Conservation (phyloP, 2,797 vertebrate species). For the Crenuchus spilurus region DNA sequence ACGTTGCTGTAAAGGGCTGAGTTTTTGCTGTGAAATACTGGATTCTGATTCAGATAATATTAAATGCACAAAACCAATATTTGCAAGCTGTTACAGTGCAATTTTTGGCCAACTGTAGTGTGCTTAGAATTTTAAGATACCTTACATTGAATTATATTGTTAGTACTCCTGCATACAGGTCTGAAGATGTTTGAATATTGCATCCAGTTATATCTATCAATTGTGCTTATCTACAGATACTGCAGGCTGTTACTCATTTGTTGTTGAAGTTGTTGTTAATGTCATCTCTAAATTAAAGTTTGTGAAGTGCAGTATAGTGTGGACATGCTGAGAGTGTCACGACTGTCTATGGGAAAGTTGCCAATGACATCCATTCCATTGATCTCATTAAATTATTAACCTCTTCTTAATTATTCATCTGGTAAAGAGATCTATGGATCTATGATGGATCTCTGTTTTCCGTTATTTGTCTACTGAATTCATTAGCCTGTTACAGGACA, state of each 20-base stretch:
- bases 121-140: not conserved
- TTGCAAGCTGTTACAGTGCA: too few species aligned
- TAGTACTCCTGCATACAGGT: not conserved
- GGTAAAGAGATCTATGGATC: slow-evolving; percentile 78
- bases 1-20: too few species aligned
- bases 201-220: not conserved
- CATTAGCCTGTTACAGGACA: slow-evolving; percentile 16
- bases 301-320: not conserved
- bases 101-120: not conserved
- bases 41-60: not conserved
- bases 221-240: not conserved
- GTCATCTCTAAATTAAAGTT: not conserved
- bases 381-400: slow-evolving; percentile 72
- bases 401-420: slow-evolving; percentile 72
- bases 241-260: not conserved
- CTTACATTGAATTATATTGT: not conserved
- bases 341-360: slow-evolving; percentile 49
- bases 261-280: not conserved
- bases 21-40: not conserved
- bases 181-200: not conserved
- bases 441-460: slow-evolving; percentile 70
- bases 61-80: not conserved
- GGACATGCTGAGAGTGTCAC: slow-evolving; percentile 22
- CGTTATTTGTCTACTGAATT: slow-evolving; percentile 68
- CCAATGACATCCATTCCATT: slow-evolving; percentile 64